These are phyloP conservation scores for Tetramorium simillimum DNA, from an alignment of 1,140 invertebrate genomes.

Conservation along the genomic window DNA sequence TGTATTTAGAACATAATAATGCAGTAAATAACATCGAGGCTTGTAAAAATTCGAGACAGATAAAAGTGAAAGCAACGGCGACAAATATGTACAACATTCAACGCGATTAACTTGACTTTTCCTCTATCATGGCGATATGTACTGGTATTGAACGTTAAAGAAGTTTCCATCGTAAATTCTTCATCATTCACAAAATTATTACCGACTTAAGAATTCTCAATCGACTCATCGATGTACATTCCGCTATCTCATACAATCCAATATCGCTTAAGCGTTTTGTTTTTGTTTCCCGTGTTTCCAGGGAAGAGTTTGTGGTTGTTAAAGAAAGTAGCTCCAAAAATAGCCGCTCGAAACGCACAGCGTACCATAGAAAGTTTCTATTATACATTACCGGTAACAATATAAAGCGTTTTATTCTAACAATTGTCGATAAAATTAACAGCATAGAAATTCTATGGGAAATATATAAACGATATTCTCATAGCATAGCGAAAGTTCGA, in stretches of 20 bases:
- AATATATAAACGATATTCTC: conserved; percentile 64
- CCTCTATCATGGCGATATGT: not conserved
- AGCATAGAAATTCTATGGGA: conserved; percentile 64
- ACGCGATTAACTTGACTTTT: conserved; percentile 8
- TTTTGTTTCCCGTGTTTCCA: not conserved
- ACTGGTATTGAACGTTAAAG: not conserved
- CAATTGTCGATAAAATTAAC: conserved; percentile 69
- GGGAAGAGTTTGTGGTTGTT: conserved; percentile 3
- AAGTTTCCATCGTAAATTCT: not conserved
- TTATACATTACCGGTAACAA: conserved; percentile 67
- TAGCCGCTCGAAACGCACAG: conserved; percentile 49
- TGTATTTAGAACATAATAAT: conserved; percentile 29
- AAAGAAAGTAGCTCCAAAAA: conserved; percentile 52
- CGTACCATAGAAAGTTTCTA: conserved; percentile 33
- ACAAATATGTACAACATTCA: conserved; percentile 1
- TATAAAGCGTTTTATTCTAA: conserved; percentile 63
- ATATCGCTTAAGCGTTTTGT: conserved; percentile 20
- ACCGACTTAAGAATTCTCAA: conserved; percentile 16
- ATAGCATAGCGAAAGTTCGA: conserved; percentile 47
- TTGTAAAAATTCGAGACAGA: not conserved
- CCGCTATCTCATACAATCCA: conserved; percentile 37
- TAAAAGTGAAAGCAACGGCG: not conserved
- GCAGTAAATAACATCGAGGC: conserved; percentile 12
- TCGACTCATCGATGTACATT: conserved; percentile 3
- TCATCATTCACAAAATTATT: conserved; percentile 1